Percentiles rank a stretch among this genome's conserved stretches.
Conservation (phyloP, 1,140 invertebrate species). For the Heliothis virescens region DNA sequence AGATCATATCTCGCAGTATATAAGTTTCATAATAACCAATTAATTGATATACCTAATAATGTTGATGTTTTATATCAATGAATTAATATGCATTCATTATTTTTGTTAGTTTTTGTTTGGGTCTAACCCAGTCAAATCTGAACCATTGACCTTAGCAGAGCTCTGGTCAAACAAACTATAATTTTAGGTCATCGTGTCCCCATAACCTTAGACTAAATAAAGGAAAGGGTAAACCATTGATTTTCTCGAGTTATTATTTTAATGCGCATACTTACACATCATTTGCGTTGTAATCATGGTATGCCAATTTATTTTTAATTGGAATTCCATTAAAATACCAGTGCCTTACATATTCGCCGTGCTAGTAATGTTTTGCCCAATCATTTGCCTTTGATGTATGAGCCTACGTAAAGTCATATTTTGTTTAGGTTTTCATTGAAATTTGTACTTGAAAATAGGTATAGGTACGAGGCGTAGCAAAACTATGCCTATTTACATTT, state of each 20-base stretch:
- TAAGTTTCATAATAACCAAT: too few relatives aligned
- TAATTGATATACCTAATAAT: too few relatives aligned
- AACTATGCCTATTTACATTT: too few relatives aligned
- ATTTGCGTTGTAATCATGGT: constrained; percentile 22
- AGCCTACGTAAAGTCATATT: not conserved
- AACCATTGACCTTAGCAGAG: constrained; percentile 5
- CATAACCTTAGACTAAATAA: constrained; percentile 5
- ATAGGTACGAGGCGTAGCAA: too few relatives aligned
- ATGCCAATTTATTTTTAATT: constrained; percentile 47
- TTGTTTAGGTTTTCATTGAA: too few relatives aligned
- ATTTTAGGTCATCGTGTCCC: not conserved
- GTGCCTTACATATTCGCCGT: constrained; percentile 13
- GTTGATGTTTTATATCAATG: too few relatives aligned
- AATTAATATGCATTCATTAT: too few relatives aligned
- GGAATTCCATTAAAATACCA: constrained; percentile 27
- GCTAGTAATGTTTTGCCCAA: constrained; percentile 29
- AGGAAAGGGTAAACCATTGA: constrained; percentile 23
- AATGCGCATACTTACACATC: constrained; percentile 37
- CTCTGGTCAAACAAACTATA: not conserved
- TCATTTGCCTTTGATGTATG: constrained; percentile 9
- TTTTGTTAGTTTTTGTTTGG: too few relatives aligned
- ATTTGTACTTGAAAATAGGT: not conserved
- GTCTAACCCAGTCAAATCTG: not conserved
- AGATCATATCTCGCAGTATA: too few relatives aligned
- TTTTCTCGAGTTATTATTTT: constrained; percentile 37